Conservation (phyloP, 2,888 invertebrate species). For the Nomada ruficornis region DNA sequence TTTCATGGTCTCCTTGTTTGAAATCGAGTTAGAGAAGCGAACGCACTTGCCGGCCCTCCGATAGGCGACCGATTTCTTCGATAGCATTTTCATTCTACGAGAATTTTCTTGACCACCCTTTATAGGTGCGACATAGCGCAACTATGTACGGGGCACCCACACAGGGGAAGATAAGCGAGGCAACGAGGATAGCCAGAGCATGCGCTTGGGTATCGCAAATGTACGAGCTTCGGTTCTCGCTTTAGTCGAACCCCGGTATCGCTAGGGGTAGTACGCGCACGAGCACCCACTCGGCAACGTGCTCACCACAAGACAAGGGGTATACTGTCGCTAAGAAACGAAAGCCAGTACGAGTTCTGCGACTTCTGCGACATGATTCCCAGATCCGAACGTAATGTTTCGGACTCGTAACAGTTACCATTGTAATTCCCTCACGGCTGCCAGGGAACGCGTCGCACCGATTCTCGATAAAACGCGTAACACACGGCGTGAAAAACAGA, state of each 20-base stretch:
- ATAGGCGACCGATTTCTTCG: slow-evolving; percentile 20
- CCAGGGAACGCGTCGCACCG: not conserved
- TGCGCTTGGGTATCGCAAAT: slow-evolving; percentile 57
- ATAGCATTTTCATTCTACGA: slow-evolving; percentile 47
- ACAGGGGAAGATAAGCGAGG: slow-evolving; percentile 31
- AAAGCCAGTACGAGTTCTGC: not conserved
- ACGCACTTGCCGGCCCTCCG: not conserved
- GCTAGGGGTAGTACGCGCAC: slow-evolving; percentile 79
- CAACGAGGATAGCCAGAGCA: slow-evolving; percentile 55
- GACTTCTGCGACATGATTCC: slow-evolving; percentile 3
- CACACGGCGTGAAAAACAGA: not conserved
- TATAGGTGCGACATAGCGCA: slow-evolving; percentile 42
- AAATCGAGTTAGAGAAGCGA: slow-evolving; percentile 43
- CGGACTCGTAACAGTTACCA: not conserved
- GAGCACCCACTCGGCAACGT: slow-evolving; percentile 67
- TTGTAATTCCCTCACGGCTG: not conserved
- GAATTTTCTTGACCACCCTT: slow-evolving; percentile 60
- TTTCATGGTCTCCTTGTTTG: slow-evolving; percentile 43
- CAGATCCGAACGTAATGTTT: not conserved
- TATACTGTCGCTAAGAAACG: not conserved
- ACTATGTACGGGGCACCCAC: slow-evolving; percentile 26
- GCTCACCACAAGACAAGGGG: slow-evolving; percentile 37
- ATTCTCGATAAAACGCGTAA: not conserved
- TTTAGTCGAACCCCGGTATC: slow-evolving; percentile 81
- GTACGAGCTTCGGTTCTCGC: slow-evolving; percentile 68